A percentile compares a stretch with the other conserved stretches of the same genome.
phyloP scores from a whole-genome alignment of 2,113 vertebrate species.

The Pachycephala philippinensis region DNA sequence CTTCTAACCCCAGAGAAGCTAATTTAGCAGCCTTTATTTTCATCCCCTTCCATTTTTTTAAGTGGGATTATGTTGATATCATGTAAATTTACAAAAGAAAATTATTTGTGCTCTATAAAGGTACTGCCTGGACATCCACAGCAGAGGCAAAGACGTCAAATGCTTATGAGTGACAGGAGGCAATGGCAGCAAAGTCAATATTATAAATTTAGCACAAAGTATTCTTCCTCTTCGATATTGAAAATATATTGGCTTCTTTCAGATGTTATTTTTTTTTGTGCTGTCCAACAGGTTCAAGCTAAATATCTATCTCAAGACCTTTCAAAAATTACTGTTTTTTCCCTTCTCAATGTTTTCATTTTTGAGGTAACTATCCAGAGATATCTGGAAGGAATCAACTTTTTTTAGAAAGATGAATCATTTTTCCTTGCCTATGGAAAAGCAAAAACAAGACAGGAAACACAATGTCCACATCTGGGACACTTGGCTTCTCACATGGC shows the following conservation, averaged over 20 bases:
- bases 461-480: rapidly evolving
- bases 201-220: neutral
- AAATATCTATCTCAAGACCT: neutral
- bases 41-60: neutral
- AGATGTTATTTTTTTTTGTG: neutral
- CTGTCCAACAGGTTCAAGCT: neutral
- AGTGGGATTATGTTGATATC: conserved; percentile 24
- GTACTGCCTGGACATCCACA: neutral
- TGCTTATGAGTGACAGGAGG: neutral
- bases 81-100: conserved; percentile 38
- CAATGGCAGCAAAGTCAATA: neutral
- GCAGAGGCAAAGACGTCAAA: neutral
- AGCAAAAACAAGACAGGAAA: neutral
- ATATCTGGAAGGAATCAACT: neutral
- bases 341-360: neutral
- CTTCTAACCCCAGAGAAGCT: conserved; percentile 13
- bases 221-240: neutral
- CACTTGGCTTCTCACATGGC: rapidly evolving
- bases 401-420: neutral
- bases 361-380: neutral
- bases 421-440: neutral
- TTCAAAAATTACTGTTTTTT: neutral
- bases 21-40: neutral
- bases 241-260: neutral
- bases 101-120: neutral